These are phyloP conservation scores for Lepidocyrtinus sp. DNA, from an alignment of 2,888 invertebrate genomes.

Conservation along the genomic window DNA sequence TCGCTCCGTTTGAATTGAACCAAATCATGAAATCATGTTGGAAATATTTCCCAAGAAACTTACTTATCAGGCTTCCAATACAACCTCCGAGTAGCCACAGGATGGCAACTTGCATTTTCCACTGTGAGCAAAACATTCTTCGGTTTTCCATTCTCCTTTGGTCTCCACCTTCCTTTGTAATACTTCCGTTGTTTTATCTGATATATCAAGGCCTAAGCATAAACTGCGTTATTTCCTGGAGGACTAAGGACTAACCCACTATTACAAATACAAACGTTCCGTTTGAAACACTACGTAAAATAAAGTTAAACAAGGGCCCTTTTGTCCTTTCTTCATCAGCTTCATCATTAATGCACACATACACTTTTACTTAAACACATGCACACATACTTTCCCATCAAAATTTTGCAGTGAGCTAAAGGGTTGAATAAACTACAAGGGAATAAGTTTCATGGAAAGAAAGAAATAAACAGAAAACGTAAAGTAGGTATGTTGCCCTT, in stretches of 20 bases:
- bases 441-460: too few relatives aligned
- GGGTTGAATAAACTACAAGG: neutral
- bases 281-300: too few relatives aligned
- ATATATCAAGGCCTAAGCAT: too few relatives aligned
- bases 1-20: too few relatives aligned
- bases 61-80: constrained; percentile 45
- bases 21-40: too few relatives aligned
- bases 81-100: constrained; percentile 44
- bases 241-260: too few relatives aligned
- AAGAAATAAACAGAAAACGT: too few relatives aligned
- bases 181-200: constrained; percentile 6
- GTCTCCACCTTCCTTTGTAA: neutral
- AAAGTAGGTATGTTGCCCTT: too few relatives aligned
- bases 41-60: too few relatives aligned
- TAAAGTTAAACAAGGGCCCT: neutral
- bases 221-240: too few relatives aligned
- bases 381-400: neutral
- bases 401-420: neutral
- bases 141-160: neutral
- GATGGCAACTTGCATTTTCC: constrained; percentile 36
- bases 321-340: neutral
- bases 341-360: neutral
- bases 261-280: too few relatives aligned
- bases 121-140: constrained; percentile 24
- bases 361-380: neutral